phyloP scores from a whole-genome alignment of 2,888 invertebrate species.

The Mechanitis messenoides region DNA sequence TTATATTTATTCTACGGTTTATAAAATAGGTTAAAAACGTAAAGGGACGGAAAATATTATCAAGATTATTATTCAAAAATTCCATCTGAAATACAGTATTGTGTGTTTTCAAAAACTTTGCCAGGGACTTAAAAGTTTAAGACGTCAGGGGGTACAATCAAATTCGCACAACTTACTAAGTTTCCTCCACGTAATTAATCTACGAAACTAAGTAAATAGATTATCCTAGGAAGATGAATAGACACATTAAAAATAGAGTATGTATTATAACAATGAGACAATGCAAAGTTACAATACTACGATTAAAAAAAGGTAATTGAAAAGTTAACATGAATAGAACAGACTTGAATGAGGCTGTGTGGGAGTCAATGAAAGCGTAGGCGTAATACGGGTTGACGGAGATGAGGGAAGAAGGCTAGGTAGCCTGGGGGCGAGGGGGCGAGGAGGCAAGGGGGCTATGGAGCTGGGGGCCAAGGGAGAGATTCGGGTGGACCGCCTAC shows the following conservation, averaged over 20 bases:
- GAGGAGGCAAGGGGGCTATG: conserved; percentile 27
- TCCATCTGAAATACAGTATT: neutral
- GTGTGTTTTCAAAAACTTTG: conserved; percentile 16
- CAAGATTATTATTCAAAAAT: neutral
- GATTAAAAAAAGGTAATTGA: conserved; percentile 7
- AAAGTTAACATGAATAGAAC: conserved; percentile 5
- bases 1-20: no score
- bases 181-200: conserved; percentile 11
- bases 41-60: neutral
- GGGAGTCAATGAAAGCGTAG: conserved; percentile 60
- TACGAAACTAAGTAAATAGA: neutral
- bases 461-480: conserved; percentile 26
- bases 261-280: no score
- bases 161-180: conserved; percentile 19
- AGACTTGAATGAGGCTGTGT: conserved; percentile 51
- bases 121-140: conserved; percentile 3
- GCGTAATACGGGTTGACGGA: conserved; percentile 38
- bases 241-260: no score
- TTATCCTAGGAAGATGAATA: neutral
- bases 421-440: conserved; percentile 24
- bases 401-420: conserved; percentile 20
- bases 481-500: conserved; percentile 41
- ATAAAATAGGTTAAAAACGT: no score
- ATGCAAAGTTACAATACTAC: neutral
- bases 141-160: conserved; percentile 10